Conservation (phyloP, 2,797 vertebrate species). For the Numenius phaeopus region DNA sequence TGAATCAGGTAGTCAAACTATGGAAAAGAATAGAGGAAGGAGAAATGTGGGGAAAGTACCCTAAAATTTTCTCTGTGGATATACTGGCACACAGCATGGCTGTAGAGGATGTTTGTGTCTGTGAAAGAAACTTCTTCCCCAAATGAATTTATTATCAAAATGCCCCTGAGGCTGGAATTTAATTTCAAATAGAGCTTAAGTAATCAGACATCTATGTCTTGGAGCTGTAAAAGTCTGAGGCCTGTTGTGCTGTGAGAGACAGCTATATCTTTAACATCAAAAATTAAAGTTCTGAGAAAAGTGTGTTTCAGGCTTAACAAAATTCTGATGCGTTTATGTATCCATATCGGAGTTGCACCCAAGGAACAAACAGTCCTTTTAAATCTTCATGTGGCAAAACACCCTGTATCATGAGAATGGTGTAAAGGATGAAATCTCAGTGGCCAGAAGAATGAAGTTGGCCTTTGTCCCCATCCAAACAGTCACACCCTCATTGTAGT, state of each 20-base stretch:
- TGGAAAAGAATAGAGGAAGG: neutral
- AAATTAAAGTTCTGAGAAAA: constrained; percentile 52
- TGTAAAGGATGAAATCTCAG: neutral
- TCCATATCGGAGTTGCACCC: neutral
- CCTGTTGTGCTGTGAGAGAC: constrained; percentile 51
- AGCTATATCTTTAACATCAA: constrained; percentile 67
- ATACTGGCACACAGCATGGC: neutral
- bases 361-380: neutral
- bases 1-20: neutral
- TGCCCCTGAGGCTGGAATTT: constrained; percentile 73
- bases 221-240: constrained; percentile 63
- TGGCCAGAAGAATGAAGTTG: neutral
- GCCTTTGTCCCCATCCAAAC: neutral
- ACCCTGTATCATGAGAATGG: neutral
- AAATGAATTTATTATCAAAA: constrained; percentile 75
- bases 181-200: constrained; percentile 75
- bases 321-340: neutral
- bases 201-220: constrained; percentile 76
- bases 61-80: constrained; percentile 7
- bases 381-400: neutral
- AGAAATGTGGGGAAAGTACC: constrained; percentile 59
- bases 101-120: constrained; percentile 46
- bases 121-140: constrained; percentile 55
- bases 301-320: constrained; percentile 8
- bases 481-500: neutral